Percentiles rank a stretch among this genome's conserved stretches.
phyloP scores from a whole-genome alignment of 2,888 invertebrate genomes.

The Hedya salicella region DNA sequence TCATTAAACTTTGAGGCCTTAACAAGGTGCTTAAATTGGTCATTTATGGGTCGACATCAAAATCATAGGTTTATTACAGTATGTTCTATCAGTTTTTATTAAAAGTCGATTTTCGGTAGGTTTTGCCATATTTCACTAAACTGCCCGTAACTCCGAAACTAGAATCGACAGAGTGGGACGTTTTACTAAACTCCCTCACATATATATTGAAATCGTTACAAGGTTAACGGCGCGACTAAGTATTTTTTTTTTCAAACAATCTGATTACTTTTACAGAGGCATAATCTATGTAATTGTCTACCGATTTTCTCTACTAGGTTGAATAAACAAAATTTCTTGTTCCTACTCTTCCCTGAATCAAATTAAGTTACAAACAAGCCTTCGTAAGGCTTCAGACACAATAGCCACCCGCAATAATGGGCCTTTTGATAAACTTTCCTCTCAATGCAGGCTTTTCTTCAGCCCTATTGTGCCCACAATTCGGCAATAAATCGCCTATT shows the following conservation, averaged over 20 bases:
- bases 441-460: slow-evolving; percentile 49
- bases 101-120: no score
- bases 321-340: slow-evolving; percentile 30
- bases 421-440: slow-evolving; percentile 53
- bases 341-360: slow-evolving; percentile 37
- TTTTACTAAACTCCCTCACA: no score
- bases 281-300: slow-evolving; percentile 12
- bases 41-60: no score
- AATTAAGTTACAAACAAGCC: slow-evolving; percentile 43
- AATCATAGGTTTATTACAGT: no score
- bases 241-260: background rate
- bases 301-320: slow-evolving; percentile 15
- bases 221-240: no score
- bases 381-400: slow-evolving; percentile 42
- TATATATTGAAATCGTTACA: no score
- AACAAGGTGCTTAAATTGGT: no score
- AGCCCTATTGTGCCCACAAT: slow-evolving; percentile 42
- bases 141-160: no score
- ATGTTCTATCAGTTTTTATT: no score
- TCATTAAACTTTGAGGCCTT: no score
- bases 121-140: no score
- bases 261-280: background rate
- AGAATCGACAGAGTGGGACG: no score
- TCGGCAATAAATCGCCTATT: slow-evolving; percentile 42
- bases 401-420: slow-evolving; percentile 48